phyloP scores from a whole-genome alignment of 2,888 invertebrate genomes.

The Oxytorus armatus region DNA sequence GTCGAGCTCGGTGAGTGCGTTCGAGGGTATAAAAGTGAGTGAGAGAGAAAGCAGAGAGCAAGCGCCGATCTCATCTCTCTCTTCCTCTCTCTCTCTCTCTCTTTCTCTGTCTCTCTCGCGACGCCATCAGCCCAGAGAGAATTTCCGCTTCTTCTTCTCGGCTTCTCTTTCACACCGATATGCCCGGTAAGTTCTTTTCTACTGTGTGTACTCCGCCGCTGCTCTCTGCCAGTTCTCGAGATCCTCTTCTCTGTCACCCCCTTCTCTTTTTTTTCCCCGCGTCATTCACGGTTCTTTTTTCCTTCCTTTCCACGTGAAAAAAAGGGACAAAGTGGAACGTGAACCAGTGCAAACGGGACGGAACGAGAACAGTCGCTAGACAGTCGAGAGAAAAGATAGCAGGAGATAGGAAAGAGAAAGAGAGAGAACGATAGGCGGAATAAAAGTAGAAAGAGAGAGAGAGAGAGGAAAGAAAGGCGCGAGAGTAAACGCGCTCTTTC shows the following conservation, averaged over 20 bases:
- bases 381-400: conserved; percentile 27
- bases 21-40: conserved; percentile 69
- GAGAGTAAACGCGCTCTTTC: conserved; percentile 53
- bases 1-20: conserved; percentile 78
- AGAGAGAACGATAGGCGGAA: conserved; percentile 23
- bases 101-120: conserved; percentile 26
- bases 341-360: conserved; percentile 56
- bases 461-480: conserved; percentile 68
- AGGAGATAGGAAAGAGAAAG: conserved; percentile 30
- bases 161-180: conserved; percentile 59
- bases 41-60: conserved; percentile 19
- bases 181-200: conserved; percentile 41
- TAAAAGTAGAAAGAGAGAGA: conserved; percentile 41
- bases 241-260: conserved; percentile 36
- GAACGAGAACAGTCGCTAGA: conserved; percentile 35
- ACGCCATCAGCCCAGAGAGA: conserved; percentile 28
- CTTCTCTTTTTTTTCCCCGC: conserved; percentile 20
- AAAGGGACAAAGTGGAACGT: conserved; percentile 51
- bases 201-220: conserved; percentile 22
- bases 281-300: conserved; percentile 54
- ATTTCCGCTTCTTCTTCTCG: conserved; percentile 59
- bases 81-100: conserved; percentile 42
- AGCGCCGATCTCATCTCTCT: conserved; percentile 52
- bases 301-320: conserved; percentile 58
- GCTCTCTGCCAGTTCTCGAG: conserved; percentile 51